Evolutionary conservation across 2,888 invertebrate species (phyloP).

Genomic region (Scaptomyza parva): DNA sequence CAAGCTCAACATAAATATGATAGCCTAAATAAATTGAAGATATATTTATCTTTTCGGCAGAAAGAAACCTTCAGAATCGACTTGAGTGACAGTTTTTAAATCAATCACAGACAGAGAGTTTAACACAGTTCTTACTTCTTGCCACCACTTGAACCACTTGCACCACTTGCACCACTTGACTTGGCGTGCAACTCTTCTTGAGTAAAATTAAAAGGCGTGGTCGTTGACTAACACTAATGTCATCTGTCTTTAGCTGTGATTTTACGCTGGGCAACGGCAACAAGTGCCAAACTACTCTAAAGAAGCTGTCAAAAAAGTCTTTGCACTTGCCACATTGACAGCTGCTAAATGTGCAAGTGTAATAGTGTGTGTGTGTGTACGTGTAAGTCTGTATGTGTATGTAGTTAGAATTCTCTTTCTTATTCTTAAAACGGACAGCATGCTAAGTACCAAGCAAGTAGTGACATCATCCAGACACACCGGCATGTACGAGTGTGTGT

Average conservation of each 20-base stretch:
- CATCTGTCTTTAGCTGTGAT: conserved; percentile 28
- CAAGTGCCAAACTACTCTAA: conserved; percentile 58
- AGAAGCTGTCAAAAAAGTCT: conserved; percentile 35
- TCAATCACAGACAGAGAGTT: neutral
- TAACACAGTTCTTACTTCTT: neutral
- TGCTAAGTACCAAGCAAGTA: conserved; percentile 14
- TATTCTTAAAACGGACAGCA: conserved; percentile 28
- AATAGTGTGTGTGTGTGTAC: conserved; percentile 18
- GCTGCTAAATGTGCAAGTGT: conserved; percentile 25
- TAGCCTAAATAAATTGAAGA: neutral
- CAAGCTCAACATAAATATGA: neutral
- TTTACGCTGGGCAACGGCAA: conserved; percentile 64
- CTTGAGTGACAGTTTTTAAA: too few relatives aligned
- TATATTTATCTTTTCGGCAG: neutral
- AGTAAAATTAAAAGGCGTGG: conserved; percentile 49
- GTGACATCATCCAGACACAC: conserved; percentile 32
- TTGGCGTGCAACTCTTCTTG: neutral
- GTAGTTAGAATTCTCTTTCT: neutral
- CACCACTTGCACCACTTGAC: conserved; percentile 30
- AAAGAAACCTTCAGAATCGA: too few relatives aligned
- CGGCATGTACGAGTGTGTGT: neutral
- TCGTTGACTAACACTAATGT: conserved; percentile 22
- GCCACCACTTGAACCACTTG: conserved; percentile 12
- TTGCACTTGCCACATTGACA: conserved; percentile 47
- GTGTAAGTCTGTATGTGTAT: neutral